Evolutionary conservation across 2,797 vertebrate species (phyloP).

Genomic region (Taeniopygia guttata): DNA sequence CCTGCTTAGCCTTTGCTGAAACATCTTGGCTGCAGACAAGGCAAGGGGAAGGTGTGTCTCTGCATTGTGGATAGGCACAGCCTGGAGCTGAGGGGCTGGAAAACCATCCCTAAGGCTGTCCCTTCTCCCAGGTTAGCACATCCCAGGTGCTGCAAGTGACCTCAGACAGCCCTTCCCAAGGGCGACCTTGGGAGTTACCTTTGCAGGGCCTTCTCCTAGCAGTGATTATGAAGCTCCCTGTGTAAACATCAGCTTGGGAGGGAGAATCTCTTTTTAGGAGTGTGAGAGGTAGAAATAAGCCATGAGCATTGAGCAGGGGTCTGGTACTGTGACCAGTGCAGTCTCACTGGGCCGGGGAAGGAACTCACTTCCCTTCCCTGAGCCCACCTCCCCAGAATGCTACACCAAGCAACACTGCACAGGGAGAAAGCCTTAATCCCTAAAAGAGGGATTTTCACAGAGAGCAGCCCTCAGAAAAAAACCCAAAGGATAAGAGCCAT

Average conservation of each 20-base stretch:
- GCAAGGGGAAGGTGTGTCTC: accelerated
- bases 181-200: slow-evolving; percentile 49
- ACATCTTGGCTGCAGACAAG: neutral
- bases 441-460: neutral
- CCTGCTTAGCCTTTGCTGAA: neutral
- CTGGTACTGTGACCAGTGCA: slow-evolving; percentile 22
- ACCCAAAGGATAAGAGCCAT: neutral
- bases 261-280: slow-evolving; percentile 66
- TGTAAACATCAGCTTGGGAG: slow-evolving; percentile 68
- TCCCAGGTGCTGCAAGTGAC: neutral
- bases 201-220: slow-evolving; percentile 69
- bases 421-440: neutral
- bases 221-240: slow-evolving; percentile 61
- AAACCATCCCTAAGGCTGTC: neutral
- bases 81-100: neutral
- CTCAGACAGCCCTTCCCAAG: slow-evolving; percentile 37
- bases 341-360: neutral
- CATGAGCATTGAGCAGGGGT: slow-evolving; percentile 14
- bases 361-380: neutral
- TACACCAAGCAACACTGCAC: neutral
- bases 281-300: slow-evolving; percentile 68
- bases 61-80: accelerated
- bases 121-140: neutral
- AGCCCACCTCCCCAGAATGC: neutral
- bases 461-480: neutral